Percentiles rank a stretch among this genome's conserved stretches.
Conservation (phyloP, 2,888 invertebrate genomes). For the Epiblema foenella region DNA sequence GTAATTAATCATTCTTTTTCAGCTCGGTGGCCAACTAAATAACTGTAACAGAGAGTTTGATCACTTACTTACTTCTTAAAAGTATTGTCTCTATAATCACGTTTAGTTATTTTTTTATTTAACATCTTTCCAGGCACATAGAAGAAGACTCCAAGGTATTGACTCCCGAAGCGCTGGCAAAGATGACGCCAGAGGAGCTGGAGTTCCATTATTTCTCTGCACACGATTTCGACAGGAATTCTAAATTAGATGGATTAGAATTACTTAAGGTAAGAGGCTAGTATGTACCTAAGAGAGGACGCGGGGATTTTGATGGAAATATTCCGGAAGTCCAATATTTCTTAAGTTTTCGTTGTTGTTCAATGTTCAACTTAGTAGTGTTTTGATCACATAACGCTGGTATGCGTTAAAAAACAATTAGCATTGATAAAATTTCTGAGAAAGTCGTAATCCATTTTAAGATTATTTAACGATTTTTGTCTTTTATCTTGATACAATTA, state of each 20-base stretch:
- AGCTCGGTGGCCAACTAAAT: neutral
- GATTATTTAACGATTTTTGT: no score
- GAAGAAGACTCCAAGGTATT: conserved; percentile 90
- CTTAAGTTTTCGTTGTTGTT: neutral
- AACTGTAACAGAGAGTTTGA: neutral
- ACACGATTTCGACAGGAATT: conserved; percentile 96
- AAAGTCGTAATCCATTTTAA: no score
- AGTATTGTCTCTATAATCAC: no score
- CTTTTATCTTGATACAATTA: no score
- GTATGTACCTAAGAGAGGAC: no score
- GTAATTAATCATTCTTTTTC: neutral
- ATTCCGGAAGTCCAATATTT: no score
- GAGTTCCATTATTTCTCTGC: conserved; percentile 94
- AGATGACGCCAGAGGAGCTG: conserved; percentile 93
- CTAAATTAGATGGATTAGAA: conserved; percentile 95
- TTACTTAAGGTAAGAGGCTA: conserved; percentile 85
- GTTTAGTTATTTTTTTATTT: neutral
- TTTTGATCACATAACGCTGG: no score
- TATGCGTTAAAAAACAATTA: no score
- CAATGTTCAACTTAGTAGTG: no score
- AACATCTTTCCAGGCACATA: conserved; percentile 86
- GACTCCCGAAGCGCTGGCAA: conserved; percentile 86
- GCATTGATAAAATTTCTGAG: no score
- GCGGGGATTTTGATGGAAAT: neutral
- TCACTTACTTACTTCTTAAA: neutral